phyloP scores from a whole-genome alignment of 2,888 invertebrate genomes.

The Sinodicranocentrus sp. region DNA sequence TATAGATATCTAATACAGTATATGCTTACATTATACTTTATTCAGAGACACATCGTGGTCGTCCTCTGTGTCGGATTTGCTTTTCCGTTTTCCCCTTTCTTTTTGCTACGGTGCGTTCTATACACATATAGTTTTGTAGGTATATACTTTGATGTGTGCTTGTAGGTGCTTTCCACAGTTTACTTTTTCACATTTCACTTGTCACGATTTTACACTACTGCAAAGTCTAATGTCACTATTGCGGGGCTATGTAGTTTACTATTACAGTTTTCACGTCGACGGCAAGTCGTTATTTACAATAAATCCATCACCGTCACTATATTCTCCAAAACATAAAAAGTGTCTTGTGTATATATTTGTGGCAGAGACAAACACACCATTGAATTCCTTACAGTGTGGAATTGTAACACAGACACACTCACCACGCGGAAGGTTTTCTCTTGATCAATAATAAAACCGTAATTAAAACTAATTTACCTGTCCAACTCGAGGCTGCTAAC shows the following conservation, averaged over 20 bases:
- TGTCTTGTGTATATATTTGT: not conserved
- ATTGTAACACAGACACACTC: not conserved
- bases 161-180: too few relatives aligned
- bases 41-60: not conserved
- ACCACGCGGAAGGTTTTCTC: conserved; percentile 5
- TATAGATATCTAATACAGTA: too few relatives aligned
- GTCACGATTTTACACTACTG: conserved; percentile 34
- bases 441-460: conserved; percentile 57
- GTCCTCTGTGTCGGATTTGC: not conserved
- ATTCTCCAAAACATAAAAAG: too few relatives aligned
- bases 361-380: not conserved
- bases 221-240: not conserved
- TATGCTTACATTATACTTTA: too few relatives aligned
- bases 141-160: too few relatives aligned
- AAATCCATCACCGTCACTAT: conserved; percentile 68
- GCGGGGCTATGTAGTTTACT: not conserved
- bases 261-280: not conserved
- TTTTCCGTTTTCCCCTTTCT: not conserved
- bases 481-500: too few relatives aligned
- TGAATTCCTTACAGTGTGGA: too few relatives aligned
- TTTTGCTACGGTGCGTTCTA: not conserved
- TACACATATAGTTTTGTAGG: not conserved
- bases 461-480: conserved; percentile 59
- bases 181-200: conserved; percentile 64
- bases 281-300: conserved; percentile 35